phyloP scores from a whole-genome alignment of 2,797 vertebrate species.

The Sebastes flavidus region DNA sequence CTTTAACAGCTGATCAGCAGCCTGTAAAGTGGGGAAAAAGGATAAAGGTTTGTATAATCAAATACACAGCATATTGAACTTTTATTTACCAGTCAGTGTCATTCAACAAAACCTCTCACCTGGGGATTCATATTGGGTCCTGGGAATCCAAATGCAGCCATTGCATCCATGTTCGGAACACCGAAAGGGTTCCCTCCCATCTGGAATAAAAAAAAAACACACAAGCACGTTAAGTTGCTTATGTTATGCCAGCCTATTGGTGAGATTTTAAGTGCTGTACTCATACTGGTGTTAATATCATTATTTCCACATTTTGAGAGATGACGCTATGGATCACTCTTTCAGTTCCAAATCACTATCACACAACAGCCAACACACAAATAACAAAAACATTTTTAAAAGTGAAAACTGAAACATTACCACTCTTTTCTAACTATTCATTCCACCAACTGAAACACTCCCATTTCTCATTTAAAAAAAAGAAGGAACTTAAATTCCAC shows the following conservation, averaged over 20 bases:
- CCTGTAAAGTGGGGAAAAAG: conserved; percentile 39
- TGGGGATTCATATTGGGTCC: conserved; percentile 93
- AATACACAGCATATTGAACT: background rate
- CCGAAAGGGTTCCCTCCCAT: conserved; percentile 93
- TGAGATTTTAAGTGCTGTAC: background rate
- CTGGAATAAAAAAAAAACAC: conserved; percentile 65
- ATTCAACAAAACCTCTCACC: conserved; percentile 71
- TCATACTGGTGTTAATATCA: background rate
- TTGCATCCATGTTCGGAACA: conserved; percentile 90
- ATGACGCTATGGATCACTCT: no score
- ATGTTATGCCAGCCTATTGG: background rate
- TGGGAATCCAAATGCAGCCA: conserved; percentile 94
- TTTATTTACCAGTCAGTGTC: background rate
- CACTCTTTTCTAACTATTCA: background rate
- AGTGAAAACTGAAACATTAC: background rate
- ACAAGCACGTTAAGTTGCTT: background rate
- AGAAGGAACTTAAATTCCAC: background rate
- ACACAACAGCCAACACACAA: background rate
- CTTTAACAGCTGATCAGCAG: conserved; percentile 94
- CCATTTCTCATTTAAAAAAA: background rate
- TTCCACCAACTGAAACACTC: background rate
- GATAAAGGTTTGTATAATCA: background rate
- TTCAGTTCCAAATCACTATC: background rate
- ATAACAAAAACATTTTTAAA: background rate
- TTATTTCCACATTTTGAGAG: background rate